Evolutionary conservation across 2,797 vertebrate species (phyloP).

Genomic region (Alosa sapidissima): DNA sequence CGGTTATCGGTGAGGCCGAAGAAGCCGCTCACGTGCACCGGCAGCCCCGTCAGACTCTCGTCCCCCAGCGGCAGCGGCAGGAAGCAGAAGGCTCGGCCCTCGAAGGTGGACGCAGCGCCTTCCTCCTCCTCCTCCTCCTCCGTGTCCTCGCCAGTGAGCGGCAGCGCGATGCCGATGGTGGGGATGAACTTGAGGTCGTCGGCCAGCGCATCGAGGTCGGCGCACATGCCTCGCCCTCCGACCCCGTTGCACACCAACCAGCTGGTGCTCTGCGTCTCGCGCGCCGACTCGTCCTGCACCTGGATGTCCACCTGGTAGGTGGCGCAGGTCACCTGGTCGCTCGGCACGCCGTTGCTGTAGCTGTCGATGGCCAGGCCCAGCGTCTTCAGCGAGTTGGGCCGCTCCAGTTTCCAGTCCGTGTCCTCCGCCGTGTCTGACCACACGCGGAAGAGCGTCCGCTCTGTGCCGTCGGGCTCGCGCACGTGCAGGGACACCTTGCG

Average conservation of each 20-base stretch:
- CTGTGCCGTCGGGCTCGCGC: slow-evolving; percentile 86
- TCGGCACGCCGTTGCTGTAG: slow-evolving; percentile 86
- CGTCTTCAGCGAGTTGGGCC: slow-evolving; percentile 84
- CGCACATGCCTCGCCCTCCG: slow-evolving; percentile 89
- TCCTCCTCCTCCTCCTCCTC: slow-evolving; percentile 65
- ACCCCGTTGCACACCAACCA: slow-evolving; percentile 97
- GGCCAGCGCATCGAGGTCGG: slow-evolving; percentile 88
- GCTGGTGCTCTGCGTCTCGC: slow-evolving; percentile 82
- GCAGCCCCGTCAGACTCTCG: slow-evolving; percentile 93
- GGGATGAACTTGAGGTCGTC: slow-evolving; percentile 96
- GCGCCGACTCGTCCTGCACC: slow-evolving; percentile 82
- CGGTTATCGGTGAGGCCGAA: slow-evolving; percentile 98
- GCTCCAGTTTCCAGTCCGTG: slow-evolving; percentile 80
- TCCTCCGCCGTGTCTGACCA: slow-evolving; percentile 78
- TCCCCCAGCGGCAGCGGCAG: slow-evolving; percentile 94
- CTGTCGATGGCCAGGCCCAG: slow-evolving; percentile 83
- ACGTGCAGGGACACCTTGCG: slow-evolving; percentile 90
- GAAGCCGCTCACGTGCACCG: slow-evolving; percentile 96
- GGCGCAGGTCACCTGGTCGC: slow-evolving; percentile 83
- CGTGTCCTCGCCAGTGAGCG: slow-evolving; percentile 73
- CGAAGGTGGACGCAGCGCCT: slow-evolving; percentile 82
- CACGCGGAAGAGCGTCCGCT: slow-evolving; percentile 89
- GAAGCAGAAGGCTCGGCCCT: slow-evolving; percentile 95
- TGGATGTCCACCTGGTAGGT: slow-evolving; percentile 90
- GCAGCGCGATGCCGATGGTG: slow-evolving; percentile 89